Conservation (phyloP, 1,140 invertebrate species). For the Diorhabda elongata region DNA sequence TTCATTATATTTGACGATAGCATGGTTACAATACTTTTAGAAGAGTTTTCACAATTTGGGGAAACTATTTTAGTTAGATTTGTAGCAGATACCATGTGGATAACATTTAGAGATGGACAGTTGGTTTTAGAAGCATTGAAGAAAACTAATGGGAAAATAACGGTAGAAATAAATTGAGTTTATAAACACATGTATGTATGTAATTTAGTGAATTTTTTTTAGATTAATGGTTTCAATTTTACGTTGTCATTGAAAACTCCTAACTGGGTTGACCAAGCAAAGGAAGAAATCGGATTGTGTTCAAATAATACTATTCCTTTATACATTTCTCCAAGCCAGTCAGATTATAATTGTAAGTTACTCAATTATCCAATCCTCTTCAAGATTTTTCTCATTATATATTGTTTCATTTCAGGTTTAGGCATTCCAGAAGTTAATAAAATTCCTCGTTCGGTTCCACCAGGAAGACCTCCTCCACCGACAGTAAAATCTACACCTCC, state of each 20-base stretch:
- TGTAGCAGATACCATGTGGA: constrained; percentile 82
- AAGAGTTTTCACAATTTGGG: constrained; percentile 71
- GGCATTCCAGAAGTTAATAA: constrained; percentile 44
- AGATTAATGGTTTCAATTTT: constrained; percentile 66
- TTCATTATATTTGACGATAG: constrained; percentile 61
- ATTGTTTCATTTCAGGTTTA: constrained; percentile 34
- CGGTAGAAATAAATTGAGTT: constrained; percentile 6
- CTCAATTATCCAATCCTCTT: too few relatives aligned
- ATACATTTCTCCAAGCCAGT: constrained; percentile 47
- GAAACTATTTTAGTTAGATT: constrained; percentile 88
- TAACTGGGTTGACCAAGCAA: constrained; percentile 76
- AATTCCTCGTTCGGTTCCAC: constrained; percentile 38
- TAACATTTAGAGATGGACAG: constrained; percentile 84
- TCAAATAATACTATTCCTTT: constrained; percentile 78
- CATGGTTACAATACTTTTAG: constrained; percentile 66
- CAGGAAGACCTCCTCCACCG: constrained; percentile 40
- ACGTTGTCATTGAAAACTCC: constrained; percentile 75
- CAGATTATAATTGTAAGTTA: constrained; percentile 44
- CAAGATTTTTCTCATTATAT: neutral
- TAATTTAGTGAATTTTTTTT: constrained; percentile 29
- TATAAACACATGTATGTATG: neutral
- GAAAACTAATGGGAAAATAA: constrained; percentile 40
- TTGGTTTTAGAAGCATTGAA: constrained; percentile 69
- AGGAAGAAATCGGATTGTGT: constrained; percentile 78
- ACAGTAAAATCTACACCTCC: constrained; percentile 44